These are phyloP conservation scores for Abramis brama DNA, from an alignment of 2,113 vertebrate genomes.

Conservation along the genomic window DNA sequence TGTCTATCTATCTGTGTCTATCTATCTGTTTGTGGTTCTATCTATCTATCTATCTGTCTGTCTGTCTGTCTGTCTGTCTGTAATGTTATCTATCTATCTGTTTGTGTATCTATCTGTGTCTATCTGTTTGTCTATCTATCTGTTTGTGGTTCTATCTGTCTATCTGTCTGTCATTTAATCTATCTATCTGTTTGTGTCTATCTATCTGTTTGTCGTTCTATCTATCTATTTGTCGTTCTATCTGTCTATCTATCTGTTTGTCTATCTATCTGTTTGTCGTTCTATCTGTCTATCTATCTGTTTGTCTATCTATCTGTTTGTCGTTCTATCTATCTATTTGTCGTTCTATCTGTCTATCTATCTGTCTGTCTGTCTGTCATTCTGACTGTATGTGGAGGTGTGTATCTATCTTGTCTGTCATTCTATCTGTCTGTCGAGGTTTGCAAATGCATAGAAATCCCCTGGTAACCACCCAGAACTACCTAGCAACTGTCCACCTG, in stretches of 20 bases:
- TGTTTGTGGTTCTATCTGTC: too few species aligned
- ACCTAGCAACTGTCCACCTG: neutral
- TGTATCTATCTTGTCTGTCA: neutral
- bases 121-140: neutral
- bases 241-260: neutral
- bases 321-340: neutral
- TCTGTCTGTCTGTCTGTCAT: too few species aligned
- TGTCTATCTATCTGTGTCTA: neutral
- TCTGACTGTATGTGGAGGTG: too few species aligned
- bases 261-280: neutral
- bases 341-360: too few species aligned
- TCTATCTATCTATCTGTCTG: neutral
- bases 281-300: neutral
- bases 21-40: neutral
- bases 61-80: neutral
- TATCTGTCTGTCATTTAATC: accelerated
- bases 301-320: too few species aligned
- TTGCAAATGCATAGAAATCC: too few species aligned
- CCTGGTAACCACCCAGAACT: neutral
- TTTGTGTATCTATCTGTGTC: neutral
- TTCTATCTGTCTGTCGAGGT: neutral
- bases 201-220: neutral
- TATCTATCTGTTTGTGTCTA: too few species aligned
- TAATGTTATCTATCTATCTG: too few species aligned
- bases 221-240: too few species aligned